Conservation (phyloP, 92 coral and sea anemone genomes). For the Pocillopora grandis region DNA sequence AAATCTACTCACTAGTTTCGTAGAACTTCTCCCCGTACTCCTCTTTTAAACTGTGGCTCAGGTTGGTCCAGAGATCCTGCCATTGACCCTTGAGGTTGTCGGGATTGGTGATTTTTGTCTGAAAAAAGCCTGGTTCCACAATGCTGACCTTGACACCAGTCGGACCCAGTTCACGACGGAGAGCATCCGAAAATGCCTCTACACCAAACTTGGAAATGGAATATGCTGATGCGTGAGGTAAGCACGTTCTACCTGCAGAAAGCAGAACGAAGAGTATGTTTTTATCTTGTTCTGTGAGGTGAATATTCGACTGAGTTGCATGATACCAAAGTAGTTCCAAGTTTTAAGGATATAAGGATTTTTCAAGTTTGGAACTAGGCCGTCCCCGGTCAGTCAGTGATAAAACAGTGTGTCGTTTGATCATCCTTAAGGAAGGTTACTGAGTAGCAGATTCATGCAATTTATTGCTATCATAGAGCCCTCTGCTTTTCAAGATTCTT, state of each 20-base stretch:
- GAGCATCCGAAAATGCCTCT: conserved; percentile 92
- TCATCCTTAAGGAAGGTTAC: background rate
- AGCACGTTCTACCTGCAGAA: conserved; percentile 75
- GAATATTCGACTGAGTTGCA: background rate
- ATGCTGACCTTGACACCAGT: conserved; percentile 72
- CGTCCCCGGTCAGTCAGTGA: background rate
- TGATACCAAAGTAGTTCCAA: no score
- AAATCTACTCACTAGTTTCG: conserved; percentile 62
- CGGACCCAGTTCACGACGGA: conserved; percentile 80
- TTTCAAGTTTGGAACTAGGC: no score
- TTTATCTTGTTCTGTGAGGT: no score
- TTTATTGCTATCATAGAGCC: background rate
- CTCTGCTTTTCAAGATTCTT: background rate
- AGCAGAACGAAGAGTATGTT: background rate
- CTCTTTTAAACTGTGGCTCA: conserved; percentile 52
- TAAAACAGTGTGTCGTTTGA: background rate
- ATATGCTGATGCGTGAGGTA: conserved; percentile 78
- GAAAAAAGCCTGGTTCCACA: conserved; percentile 94
- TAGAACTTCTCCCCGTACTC: conserved; percentile 87
- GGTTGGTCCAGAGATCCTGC: conserved; percentile 67
- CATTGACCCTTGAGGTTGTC: conserved; percentile 51
- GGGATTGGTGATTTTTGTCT: conserved; percentile 69
- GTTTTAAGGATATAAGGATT: no score
- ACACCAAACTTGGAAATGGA: conserved; percentile 85
- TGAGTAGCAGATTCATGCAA: background rate